Evolutionary conservation across 2,888 invertebrate genomes (phyloP).

Genomic region (Orchesellides sinensis): DNA sequence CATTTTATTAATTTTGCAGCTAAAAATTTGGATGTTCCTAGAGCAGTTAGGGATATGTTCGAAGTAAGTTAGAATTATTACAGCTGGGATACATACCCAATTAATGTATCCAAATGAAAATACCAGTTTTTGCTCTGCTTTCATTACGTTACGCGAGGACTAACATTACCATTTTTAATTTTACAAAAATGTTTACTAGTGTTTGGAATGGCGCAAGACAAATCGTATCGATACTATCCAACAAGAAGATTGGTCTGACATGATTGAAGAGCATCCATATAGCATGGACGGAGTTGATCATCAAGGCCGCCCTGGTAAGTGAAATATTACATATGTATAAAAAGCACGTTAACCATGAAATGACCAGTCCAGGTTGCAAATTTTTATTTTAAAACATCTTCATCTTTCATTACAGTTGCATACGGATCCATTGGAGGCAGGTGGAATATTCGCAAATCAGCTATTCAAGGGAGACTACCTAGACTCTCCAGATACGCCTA

Average conservation of each 20-base stretch:
- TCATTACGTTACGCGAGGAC: no score
- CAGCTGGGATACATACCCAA: background rate
- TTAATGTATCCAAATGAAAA: background rate
- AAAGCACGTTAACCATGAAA: no score
- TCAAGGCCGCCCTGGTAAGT: slow-evolving; percentile 46
- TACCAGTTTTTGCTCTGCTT: background rate
- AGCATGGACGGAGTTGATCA: slow-evolving; percentile 30
- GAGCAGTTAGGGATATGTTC: slow-evolving; percentile 47
- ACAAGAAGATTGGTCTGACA: slow-evolving; percentile 44
- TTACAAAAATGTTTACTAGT: slow-evolving; percentile 8
- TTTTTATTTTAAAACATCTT: background rate
- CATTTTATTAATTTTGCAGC: slow-evolving; percentile 17
- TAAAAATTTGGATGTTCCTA: slow-evolving; percentile 36
- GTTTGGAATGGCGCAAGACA: slow-evolving; percentile 36
- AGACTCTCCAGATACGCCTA: slow-evolving; percentile 23
- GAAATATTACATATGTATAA: background rate
- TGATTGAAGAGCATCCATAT: slow-evolving; percentile 33
- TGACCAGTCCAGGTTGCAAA: background rate
- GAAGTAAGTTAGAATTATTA: slow-evolving; percentile 21
- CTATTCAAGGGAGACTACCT: slow-evolving; percentile 8
- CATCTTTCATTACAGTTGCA: slow-evolving; percentile 16
- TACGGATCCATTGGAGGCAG: slow-evolving; percentile 43
- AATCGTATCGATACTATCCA: slow-evolving; percentile 29
- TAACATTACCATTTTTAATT: no score
- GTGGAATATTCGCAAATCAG: slow-evolving; percentile 34